Conservation (phyloP, 1,140 invertebrate genomes). For the Nylanderia fulva region DNA sequence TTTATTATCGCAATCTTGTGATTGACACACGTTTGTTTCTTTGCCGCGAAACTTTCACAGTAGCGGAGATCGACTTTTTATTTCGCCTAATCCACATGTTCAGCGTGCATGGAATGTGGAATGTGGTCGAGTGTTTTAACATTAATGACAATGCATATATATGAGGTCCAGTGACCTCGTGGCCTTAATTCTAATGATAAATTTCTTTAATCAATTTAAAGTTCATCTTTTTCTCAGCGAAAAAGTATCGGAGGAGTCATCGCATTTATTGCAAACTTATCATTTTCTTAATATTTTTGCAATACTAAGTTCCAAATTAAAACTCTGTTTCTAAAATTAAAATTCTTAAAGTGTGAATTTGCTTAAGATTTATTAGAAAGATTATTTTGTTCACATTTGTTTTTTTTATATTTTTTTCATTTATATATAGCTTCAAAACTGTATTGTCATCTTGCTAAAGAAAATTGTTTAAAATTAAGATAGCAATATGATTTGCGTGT, state of each 20-base stretch:
- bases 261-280: not conserved
- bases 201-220: slow-evolving; percentile 3
- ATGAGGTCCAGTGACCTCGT: not conserved
- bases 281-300: not conserved
- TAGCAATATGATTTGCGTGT: slow-evolving; percentile 56
- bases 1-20: slow-evolving; percentile 33
- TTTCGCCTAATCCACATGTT: slow-evolving; percentile 66
- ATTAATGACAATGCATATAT: slow-evolving; percentile 21
- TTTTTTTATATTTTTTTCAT: not conserved
- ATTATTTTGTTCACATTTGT: not conserved
- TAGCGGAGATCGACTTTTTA: slow-evolving; percentile 30
- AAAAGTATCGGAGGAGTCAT: not conserved
- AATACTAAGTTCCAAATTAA: not conserved
- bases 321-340: not conserved
- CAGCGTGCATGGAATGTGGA: slow-evolving; percentile 49
- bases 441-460: not conserved
- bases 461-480: slow-evolving; percentile 14
- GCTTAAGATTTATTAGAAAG: not conserved
- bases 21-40: slow-evolving; percentile 17
- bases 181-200: slow-evolving; percentile 32
- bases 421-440: not conserved
- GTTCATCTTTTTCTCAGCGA: not conserved
- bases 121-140: not conserved
- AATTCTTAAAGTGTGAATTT: not conserved
- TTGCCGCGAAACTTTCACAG: slow-evolving; percentile 61